Evolutionary conservation across 2,888 invertebrate species (phyloP), one percentile per base, ranked within the genome.

Genomic region (Tillus elongatus): DNA sequence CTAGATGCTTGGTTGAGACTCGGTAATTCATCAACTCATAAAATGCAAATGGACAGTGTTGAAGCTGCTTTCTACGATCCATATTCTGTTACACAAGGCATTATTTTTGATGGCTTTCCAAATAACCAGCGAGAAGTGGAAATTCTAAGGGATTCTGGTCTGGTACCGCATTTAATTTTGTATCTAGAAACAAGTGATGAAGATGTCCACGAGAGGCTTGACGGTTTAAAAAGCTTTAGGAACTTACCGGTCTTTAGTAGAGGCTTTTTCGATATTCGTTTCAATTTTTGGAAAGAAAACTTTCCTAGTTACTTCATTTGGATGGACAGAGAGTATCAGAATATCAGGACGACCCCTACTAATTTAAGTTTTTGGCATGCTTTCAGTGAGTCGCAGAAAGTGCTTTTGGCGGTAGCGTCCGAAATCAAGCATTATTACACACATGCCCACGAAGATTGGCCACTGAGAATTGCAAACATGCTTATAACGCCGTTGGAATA

Each of bases 31-130:
- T 52, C 73, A 19, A 59, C 65, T 3, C 57, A 57, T 29, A 68
- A 72, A 44, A 57, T 69, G 41, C 53, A 74, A 12, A 63, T 73
- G 16, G 66, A 67, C 49, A 69, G 73, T 27, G 64, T 79, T 9
- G 71, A 75, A 55, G 68, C 69, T 29, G 61, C 67, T 24, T 57
- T 67, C 24, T 66, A 71, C 33, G 71, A 74, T 56, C 61, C 67
- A 34, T 64, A 64, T 35, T 61, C 66, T 6, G 50, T 63, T 2
- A 69, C 73, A 2, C 70, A 72, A 48, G 80, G 80, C n/a, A 68
- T 70, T 51, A 57, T 81, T 9, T 65, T 75, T 36, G 79, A 80
- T 52, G 79, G 78, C 1, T 74, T 77, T 56, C 79, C 77, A 3
- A 63, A 66, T 37, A 62, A 60, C 13, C 59, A 68, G n/a, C 52